Evolutionary conservation across 2,888 invertebrate genomes (phyloP).

Genomic region (Microctonus hyperodae): DNA sequence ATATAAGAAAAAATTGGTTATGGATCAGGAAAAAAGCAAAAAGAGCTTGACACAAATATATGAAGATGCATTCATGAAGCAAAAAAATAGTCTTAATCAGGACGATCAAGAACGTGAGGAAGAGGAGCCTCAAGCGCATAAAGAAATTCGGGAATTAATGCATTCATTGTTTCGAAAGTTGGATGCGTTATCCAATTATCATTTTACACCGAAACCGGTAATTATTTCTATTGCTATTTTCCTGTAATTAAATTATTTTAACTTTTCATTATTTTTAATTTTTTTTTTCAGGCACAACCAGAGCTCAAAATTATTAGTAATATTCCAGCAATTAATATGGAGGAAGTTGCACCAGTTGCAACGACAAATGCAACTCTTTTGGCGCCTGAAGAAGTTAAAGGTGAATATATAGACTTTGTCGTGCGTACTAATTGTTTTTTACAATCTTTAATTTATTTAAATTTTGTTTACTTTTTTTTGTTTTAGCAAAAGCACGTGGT

Average conservation of each 20-base stretch:
- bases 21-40: constrained; percentile 95
- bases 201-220: constrained; percentile 88
- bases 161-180: constrained; percentile 80
- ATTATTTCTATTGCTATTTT: constrained; percentile 35
- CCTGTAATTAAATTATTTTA: neutral
- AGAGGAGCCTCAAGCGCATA: constrained; percentile 79
- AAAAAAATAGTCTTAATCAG: constrained; percentile 68
- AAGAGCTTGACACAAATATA: constrained; percentile 92
- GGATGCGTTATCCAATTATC: constrained; percentile 92
- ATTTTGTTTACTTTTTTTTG: constrained; percentile 28
- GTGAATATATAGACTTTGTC: constrained; percentile 55
- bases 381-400: constrained; percentile 91
- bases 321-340: constrained; percentile 88
- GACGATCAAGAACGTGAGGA: constrained; percentile 67
- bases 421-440: too few species aligned
- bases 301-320: constrained; percentile 92
- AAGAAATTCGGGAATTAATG: constrained; percentile 79
- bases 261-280: neutral
- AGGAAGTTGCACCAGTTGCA: constrained; percentile 94
- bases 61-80: constrained; percentile 83
- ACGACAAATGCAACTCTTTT: constrained; percentile 83
- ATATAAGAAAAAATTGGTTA: constrained; percentile 85
- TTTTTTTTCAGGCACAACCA: constrained; percentile 70
- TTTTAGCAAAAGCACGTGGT: constrained; percentile 63
- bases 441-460: constrained; percentile 25